Evolutionary conservation across 2,113 vertebrate species (phyloP).

Genomic region (Elephantulus edwardii): DNA sequence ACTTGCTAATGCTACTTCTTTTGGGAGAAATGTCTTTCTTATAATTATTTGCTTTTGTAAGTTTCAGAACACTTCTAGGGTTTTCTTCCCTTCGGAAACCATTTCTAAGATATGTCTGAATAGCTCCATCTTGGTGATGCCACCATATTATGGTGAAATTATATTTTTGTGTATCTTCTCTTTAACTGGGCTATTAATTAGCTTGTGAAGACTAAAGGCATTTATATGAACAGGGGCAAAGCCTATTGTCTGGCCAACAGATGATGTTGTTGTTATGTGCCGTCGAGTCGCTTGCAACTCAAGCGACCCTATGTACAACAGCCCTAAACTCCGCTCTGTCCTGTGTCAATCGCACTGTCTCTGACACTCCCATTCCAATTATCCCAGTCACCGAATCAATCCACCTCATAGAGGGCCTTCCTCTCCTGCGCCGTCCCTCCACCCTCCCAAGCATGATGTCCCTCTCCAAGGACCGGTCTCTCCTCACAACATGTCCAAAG

Average conservation of each 20-base stretch:
- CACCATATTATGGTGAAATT: not conserved
- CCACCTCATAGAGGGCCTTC: too few species aligned
- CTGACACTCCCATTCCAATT: too few species aligned
- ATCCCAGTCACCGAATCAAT: too few species aligned
- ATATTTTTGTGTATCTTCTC: not conserved
- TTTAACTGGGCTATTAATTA: not conserved
- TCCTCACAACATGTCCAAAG: too few species aligned
- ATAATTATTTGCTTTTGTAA: not conserved
- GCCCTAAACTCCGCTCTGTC: too few species aligned
- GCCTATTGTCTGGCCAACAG: not conserved
- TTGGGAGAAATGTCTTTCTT: not conserved
- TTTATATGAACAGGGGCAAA: not conserved
- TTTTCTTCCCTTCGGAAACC: not conserved
- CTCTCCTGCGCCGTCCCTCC: too few species aligned
- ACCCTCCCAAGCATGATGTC: too few species aligned
- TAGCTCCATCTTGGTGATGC: not conserved
- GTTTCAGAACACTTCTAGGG: not conserved
- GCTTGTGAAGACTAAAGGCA: not conserved
- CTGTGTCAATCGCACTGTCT: too few species aligned
- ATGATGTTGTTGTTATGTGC: too few species aligned
- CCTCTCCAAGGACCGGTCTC: too few species aligned
- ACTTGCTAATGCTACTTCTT: not conserved
- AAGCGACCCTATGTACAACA: too few species aligned
- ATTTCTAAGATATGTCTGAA: not conserved
- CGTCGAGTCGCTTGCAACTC: too few species aligned